A percentile compares a stretch with the other conserved stretches of the same genome.
Evolutionary conservation across 2,888 invertebrate species (phyloP).

Genomic region (Microctonus hyperodae): DNA sequence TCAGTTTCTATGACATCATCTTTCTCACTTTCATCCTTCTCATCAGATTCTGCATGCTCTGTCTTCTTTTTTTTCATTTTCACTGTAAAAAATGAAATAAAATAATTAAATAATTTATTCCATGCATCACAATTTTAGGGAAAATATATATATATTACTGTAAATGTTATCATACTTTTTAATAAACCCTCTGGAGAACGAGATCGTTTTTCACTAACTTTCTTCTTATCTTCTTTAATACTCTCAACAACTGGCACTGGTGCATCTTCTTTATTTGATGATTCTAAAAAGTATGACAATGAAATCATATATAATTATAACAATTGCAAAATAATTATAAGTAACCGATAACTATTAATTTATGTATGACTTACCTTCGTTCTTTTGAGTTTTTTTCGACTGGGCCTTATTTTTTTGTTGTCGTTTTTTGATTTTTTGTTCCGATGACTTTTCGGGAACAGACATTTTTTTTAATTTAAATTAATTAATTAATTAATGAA

Average conservation of each 20-base stretch:
- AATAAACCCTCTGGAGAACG: constrained; percentile 36
- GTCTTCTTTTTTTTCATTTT: not conserved
- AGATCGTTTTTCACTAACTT: constrained; percentile 39
- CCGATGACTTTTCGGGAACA: constrained; percentile 74
- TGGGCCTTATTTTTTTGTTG: constrained; percentile 31
- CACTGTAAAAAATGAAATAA: constrained; percentile 33
- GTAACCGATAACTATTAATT: constrained; percentile 19
- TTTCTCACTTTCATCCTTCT: constrained; percentile 41
- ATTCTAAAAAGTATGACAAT: constrained; percentile 9
- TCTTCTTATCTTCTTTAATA: constrained; percentile 26
- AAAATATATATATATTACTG: not conserved
- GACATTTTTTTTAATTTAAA: constrained; percentile 64
- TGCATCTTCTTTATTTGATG: not conserved
- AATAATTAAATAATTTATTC: not conserved
- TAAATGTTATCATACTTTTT: constrained; percentile 43
- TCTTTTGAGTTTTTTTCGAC: constrained; percentile 64
- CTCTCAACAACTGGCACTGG: constrained; percentile 20
- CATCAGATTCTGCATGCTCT: constrained; percentile 29
- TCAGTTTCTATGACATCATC: constrained; percentile 39
- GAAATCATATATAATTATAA: constrained; percentile 9
- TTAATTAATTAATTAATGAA: no score
- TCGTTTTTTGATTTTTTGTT: constrained; percentile 82
- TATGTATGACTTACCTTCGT: constrained; percentile 45
- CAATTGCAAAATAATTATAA: not conserved
- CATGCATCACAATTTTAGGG: constrained; percentile 29